Base-by-base conservation (phyloP, 2,888 invertebrate genomes). In the Drosophila dives region DNA sequence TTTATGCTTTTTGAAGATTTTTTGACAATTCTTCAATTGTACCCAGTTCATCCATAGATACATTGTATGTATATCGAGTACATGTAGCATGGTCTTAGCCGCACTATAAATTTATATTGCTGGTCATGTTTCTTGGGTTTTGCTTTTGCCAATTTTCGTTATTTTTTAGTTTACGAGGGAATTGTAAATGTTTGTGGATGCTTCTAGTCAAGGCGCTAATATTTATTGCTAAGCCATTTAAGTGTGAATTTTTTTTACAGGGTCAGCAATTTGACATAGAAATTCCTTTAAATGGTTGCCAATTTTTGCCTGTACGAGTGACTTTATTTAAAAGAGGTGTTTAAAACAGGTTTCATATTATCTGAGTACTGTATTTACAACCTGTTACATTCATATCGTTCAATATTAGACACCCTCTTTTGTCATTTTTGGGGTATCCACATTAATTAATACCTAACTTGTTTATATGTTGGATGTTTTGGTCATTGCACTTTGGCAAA, bases 21-120 rank as follows among this genome's bases (percentile, higher is more conserved):
- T 86, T 78, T 78, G 83, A 86, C 88, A 83, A 75, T 83, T 81
- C 69, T 80, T 83, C 83, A 86, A 86, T 90, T 90, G 89, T 90
- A 72, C 45, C 45, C 26, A 23, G 23, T 15, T 72, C 75, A 64
- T 69, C 17, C 34, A 70, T 77, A 69, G 54, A 72, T 40, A 34
- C 29, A 36, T 29, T 40, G 33, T 20, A 49, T 49, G 33, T 50
- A 34, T 23, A 45, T 29, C 29, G 33, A 26, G 33, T 67, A 56
- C 56, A 29, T 29, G 42, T 61, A 42, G 50, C 61, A 11, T 56
- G 50, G 49, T 40, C 34, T 71, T 38, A 64, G 66, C 60, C 63
- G 12, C 51, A 48, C 68, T 59, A 64, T 75, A 72, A 80, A 75
- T 64, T 74, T 81, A 80, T 80, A 85, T 70, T 72, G 79, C 81